Evolutionary conservation across 2,113 vertebrate genomes (phyloP).

Genomic region (Thymallus thymallus): DNA sequence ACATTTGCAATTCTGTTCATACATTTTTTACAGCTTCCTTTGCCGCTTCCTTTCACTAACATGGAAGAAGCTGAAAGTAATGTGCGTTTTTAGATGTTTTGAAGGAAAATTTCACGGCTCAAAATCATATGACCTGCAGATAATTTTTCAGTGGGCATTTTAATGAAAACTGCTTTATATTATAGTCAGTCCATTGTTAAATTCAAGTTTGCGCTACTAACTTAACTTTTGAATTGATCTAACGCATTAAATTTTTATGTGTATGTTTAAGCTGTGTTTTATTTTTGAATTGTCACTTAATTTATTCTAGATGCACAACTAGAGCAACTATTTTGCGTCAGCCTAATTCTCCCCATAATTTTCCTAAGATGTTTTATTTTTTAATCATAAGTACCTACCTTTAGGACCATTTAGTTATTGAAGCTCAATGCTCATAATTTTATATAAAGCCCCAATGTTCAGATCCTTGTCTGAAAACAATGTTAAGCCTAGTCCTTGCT

Average conservation of each 20-base stretch:
- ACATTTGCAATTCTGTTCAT: conserved; percentile 47
- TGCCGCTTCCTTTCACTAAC: conserved; percentile 28
- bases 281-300: conserved; percentile 50
- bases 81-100: conserved; percentile 22
- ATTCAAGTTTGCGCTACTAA: conserved; percentile 48
- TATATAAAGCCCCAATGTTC: conserved; percentile 35
- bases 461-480: conserved; percentile 39
- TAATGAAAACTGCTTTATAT: conserved; percentile 23
- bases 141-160: conserved; percentile 20
- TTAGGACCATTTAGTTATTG: conserved; percentile 52
- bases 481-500: conserved; percentile 28
- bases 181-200: conserved; percentile 37
- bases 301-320: conserved; percentile 67
- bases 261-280: conserved; percentile 30
- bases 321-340: conserved; percentile 51
- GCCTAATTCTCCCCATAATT: too few species aligned
- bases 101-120: conserved; percentile 35
- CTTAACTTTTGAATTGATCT: conserved; percentile 48
- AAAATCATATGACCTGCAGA: conserved; percentile 46
- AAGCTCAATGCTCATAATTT: conserved; percentile 29
- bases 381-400: conserved; percentile 11
- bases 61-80: conserved; percentile 40
- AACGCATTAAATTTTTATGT: conserved; percentile 59
- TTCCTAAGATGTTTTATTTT: too few species aligned
- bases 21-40: conserved; percentile 34